Evolutionary conservation across 2,797 vertebrate species (phyloP), one percentile per base, ranked within the genome.

Genomic region (Chaetophractus vellerosus): DNA sequence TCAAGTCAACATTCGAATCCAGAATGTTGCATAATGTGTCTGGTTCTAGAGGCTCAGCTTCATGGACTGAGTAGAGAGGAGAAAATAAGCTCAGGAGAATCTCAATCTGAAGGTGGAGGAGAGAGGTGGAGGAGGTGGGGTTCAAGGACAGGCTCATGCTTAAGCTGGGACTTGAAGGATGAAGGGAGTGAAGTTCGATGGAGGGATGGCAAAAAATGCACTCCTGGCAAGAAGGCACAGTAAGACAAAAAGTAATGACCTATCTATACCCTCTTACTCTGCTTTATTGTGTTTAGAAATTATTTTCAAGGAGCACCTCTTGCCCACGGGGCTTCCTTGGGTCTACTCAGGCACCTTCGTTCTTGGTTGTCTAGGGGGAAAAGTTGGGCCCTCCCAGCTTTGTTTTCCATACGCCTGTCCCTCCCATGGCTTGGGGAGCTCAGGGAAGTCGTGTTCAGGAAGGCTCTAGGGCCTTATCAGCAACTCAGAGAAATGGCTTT

Each of bases 401-500:
- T 92, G 80, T 2, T 0, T 9, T 18, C 14, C 61, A 45, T 23
- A 63, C 52, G 15, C 48, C 45, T 64, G 48, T 80, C 78, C 38
- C 59, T 92, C 36, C 59, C 9, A 9, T 14, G 55, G 33, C 26
- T 78, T 0, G 0, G 59, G 66, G 81, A 86, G 71, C 38, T 75
- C 3, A 2, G 86, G 10, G 55, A 93, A 82, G 68, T 68, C 55
- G 11, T 1, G 23, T n/a, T 76, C 61, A 18, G 71, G 80, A 64
- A 63, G 0, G 0, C 97, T 81, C 84, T 86, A 83, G 93, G 90
- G 96, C 97, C 96, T 98, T 93, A 96, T 97, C 96, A 89, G 97
- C 91, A 95, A 84, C 81, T 61, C 94, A 31, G 94, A 96, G 97
- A 94, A 97, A 97, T 41, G 90, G 92, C 92, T 97, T 97, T 96